Base-by-base conservation (phyloP, 2,113 vertebrate species). In the Passer montanus region DNA sequence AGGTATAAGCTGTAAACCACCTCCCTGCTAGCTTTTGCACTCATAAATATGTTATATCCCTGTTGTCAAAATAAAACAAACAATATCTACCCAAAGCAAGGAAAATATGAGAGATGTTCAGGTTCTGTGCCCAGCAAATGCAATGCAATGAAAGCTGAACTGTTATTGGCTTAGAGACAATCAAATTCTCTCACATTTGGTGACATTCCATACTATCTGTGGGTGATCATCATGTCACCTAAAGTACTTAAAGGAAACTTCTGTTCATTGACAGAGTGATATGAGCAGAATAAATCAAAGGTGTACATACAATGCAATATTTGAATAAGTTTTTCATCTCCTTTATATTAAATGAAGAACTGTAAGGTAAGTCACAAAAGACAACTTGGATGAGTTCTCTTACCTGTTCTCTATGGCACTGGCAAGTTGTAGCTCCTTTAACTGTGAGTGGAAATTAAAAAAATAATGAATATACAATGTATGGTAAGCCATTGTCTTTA, bases 391-490 rank as follows among this genome's bases (percentile, higher is more conserved):
- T 66, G 46, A 94, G 91, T 33, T 43, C 4, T 58, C 89, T 89
- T 37, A 28, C 78, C 78, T 92, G 55, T 69, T 96, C 95, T 84
- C 53, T 79, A 37, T 75, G 78, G 60, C 93, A 87, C 22, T 96
- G 89, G 49, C 58, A 95, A 94, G 64, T 68, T 79, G 44, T 70
- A 84, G 77, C 50, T 58, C 17, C 83, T 76, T 86, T 62, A 77
- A 59, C 68, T 95, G 64, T 58, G 52, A 89, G 55, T 84, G 62
- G n/a, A 88, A 90, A 94, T 87, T 64, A 69, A 94, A 83, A 87
- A 87, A 96, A 89, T 69, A 93, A 90, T 95, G 93, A 97, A 84
- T 97, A 85, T n/a, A 84, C 37, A 62, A 41, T 53, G 35, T 24
- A n/a, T 37, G 59, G 10, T 72, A 79, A 96, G 30, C 24, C 55